A percentile compares a stretch with the other conserved stretches of the same genome.
Evolutionary conservation across 2,888 invertebrate genomes (phyloP).

Genomic region (Hofmannophila pseudospretella): DNA sequence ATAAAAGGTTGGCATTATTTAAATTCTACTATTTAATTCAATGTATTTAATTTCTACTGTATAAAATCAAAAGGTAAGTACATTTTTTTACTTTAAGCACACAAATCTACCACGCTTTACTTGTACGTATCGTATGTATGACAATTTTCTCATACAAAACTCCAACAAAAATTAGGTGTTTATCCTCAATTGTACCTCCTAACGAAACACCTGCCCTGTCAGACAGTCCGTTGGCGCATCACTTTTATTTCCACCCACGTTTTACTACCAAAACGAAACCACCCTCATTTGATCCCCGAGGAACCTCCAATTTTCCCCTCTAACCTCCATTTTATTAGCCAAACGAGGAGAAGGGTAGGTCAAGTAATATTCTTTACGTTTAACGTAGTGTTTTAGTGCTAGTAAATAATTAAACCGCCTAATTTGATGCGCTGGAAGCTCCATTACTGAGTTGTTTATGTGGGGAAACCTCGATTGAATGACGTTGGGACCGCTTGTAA

Average conservation of each 20-base stretch:
- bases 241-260: slow-evolving; percentile 62
- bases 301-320: slow-evolving; percentile 31
- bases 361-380: slow-evolving; percentile 44
- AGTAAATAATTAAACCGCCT: slow-evolving; percentile 73
- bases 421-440: slow-evolving; percentile 70
- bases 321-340: slow-evolving; percentile 18
- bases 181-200: slow-evolving; percentile 36
- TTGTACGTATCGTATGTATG: too few relatives aligned
- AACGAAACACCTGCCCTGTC: slow-evolving; percentile 59
- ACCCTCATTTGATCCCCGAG: slow-evolving; percentile 49
- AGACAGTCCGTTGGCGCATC: slow-evolving; percentile 39
- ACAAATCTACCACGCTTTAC: too few relatives aligned
- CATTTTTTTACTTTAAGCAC: too few relatives aligned
- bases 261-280: slow-evolving; percentile 59
- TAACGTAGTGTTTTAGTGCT: slow-evolving; percentile 65
- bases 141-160: too few relatives aligned
- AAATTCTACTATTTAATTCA: too few relatives aligned
- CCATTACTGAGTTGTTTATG: slow-evolving; percentile 56
- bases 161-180: slow-evolving; percentile 7
- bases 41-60: too few relatives aligned
- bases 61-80: too few relatives aligned
- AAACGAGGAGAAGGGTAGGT: slow-evolving; percentile 38
- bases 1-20: too few relatives aligned
- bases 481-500: slow-evolving; percentile 35
- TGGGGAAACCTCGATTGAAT: slow-evolving; percentile 50